Percentiles rank a stretch among this genome's conserved stretches.
Conservation (phyloP, 2,113 vertebrate species). For the Hystrix brachyura region DNA sequence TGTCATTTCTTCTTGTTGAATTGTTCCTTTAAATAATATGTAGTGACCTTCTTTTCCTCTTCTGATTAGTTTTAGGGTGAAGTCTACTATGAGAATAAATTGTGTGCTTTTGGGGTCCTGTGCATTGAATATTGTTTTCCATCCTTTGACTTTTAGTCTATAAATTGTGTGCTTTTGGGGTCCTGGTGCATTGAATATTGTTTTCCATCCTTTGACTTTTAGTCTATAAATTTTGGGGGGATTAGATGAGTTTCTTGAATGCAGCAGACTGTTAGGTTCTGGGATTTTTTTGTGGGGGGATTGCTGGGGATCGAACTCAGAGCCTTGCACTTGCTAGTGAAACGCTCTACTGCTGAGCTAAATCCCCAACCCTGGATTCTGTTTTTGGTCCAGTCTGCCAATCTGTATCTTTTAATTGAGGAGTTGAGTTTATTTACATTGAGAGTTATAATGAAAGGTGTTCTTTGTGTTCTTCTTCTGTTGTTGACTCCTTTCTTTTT, state of each 20-base stretch:
- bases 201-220: not conserved
- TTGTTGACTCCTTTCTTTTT: not conserved
- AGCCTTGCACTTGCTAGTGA: too few relatives aligned
- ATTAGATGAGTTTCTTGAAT: not conserved
- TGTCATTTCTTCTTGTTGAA: not conserved
- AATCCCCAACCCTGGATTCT: too few relatives aligned
- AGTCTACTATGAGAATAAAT: not conserved
- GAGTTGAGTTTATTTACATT: not conserved
- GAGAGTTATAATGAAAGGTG: not conserved
- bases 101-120: not conserved
- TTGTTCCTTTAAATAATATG: not conserved
- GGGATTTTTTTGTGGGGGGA: too few relatives aligned
- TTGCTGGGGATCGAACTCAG: too few relatives aligned
- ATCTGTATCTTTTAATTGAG: not conserved
- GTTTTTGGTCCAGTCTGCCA: not conserved
- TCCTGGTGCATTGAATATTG: not conserved
- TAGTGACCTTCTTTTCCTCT: not conserved
- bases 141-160: not conserved
- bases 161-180: not conserved
- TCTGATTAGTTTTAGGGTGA: not conserved
- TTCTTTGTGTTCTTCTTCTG: not conserved
- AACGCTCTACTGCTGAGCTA: too few relatives aligned
- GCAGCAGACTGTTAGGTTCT: not conserved
- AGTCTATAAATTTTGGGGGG: not conserved
- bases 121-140: not conserved